Evolutionary conservation across 2,797 vertebrate species (phyloP).

Genomic region (Pipistrellus kuhlii): DNA sequence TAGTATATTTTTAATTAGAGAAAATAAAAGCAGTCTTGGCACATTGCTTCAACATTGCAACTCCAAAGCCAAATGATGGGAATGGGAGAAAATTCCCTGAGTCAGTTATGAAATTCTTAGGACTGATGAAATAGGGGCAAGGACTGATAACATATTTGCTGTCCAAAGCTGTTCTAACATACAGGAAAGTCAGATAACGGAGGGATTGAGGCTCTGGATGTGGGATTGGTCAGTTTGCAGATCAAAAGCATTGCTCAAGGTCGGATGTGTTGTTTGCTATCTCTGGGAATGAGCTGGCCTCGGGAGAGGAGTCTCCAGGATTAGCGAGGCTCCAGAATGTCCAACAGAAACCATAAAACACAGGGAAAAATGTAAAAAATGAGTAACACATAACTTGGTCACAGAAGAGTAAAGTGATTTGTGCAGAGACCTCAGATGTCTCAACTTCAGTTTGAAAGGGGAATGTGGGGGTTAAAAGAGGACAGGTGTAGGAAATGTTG

Average conservation of each 20-base stretch:
- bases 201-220: not conserved
- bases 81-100: not conserved
- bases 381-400: not conserved
- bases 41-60: not conserved
- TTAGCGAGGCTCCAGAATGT: not conserved
- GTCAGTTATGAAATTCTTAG: not conserved
- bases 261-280: not conserved
- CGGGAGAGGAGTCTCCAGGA: not conserved
- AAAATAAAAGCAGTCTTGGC: conserved; percentile 18
- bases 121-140: not conserved
- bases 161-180: not conserved
- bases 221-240: not conserved
- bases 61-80: not conserved
- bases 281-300: not conserved
- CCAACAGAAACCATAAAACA: not conserved
- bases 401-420: not conserved
- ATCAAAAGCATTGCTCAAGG: not conserved
- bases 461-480: too few relatives aligned
- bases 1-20: not conserved
- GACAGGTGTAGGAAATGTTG: too few relatives aligned
- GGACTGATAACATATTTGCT: not conserved
- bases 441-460: not conserved
- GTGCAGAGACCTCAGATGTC: not conserved
- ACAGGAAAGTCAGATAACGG: not conserved
- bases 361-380: not conserved